Evolutionary conservation across 1,140 invertebrate species (phyloP).

Genomic region (Leptestheria dahalacensis): DNA sequence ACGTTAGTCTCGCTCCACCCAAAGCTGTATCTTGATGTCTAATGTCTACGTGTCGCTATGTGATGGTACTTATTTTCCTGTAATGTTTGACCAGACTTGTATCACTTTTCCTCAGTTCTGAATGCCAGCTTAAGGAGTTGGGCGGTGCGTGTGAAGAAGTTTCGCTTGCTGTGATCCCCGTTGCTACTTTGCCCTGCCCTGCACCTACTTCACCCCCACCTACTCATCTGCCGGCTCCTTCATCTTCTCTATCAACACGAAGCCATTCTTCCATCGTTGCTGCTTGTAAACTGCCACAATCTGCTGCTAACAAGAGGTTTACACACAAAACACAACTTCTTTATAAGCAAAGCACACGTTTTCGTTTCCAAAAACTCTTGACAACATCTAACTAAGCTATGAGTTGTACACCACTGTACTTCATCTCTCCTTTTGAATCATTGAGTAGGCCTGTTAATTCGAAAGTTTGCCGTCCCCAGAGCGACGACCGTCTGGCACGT

Average conservation of each 20-base stretch:
- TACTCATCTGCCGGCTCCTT: background rate
- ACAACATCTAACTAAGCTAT: too few species aligned
- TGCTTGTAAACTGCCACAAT: background rate
- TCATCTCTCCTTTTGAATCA: too few species aligned
- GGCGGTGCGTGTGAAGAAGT: background rate
- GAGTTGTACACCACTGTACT: too few species aligned
- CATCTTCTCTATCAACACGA: background rate
- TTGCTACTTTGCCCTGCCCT: background rate
- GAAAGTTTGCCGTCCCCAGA: too few species aligned
- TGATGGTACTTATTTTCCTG: background rate
- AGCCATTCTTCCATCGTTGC: background rate
- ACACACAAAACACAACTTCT: background rate
- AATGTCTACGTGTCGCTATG: background rate
- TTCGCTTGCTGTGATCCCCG: background rate
- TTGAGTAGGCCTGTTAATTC: too few species aligned
- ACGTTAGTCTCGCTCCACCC: too few species aligned
- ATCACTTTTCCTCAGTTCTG: background rate
- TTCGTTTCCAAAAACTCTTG: too few species aligned
- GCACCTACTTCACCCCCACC: background rate
- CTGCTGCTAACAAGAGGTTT: background rate
- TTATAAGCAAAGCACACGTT: too few species aligned
- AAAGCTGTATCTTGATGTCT: background rate
- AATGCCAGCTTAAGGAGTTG: background rate
- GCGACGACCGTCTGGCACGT: too few species aligned
- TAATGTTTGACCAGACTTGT: background rate